Conservation (phyloP, 1,140 invertebrate species). For the Macrobrachium nipponense region DNA sequence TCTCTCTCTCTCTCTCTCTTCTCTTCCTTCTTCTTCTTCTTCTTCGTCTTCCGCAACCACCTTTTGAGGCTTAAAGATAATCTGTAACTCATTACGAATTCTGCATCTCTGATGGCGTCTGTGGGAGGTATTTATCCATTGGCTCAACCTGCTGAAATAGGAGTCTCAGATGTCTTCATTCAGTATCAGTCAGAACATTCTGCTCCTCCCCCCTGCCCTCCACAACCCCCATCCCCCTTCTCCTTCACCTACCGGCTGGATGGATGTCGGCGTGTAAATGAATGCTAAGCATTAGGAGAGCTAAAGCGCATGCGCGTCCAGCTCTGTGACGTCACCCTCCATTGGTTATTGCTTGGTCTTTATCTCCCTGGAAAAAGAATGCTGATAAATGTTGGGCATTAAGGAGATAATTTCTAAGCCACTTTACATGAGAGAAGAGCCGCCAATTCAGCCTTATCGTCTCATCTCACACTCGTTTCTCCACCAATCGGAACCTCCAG, state of each 20-base stretch:
- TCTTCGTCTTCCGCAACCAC: background rate
- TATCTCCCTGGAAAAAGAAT: slow-evolving; percentile 29
- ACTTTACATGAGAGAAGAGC: slow-evolving; percentile 42
- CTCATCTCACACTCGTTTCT: background rate
- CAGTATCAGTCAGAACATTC: too few relatives aligned
- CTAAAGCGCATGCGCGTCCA: background rate
- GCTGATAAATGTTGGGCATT: slow-evolving; percentile 42
- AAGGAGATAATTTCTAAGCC: slow-evolving; percentile 39
- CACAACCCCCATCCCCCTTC: background rate
- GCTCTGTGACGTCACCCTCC: background rate
- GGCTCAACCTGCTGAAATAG: too few relatives aligned
- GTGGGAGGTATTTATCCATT: too few relatives aligned
- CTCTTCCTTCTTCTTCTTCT: background rate
- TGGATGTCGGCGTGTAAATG: background rate
- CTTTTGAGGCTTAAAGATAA: too few relatives aligned
- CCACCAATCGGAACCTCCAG: slow-evolving; percentile 19
- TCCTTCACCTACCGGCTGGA: background rate
- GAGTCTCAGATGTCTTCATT: too few relatives aligned
- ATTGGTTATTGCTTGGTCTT: background rate
- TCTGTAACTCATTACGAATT: too few relatives aligned
- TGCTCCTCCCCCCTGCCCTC: too few relatives aligned
- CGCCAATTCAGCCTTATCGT: slow-evolving; percentile 9
- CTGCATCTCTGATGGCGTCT: too few relatives aligned
- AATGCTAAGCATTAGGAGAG: background rate
- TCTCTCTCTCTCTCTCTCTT: background rate